Conservation (phyloP, 2,113 vertebrate species). For the Microcebus ravelobensis region DNA sequence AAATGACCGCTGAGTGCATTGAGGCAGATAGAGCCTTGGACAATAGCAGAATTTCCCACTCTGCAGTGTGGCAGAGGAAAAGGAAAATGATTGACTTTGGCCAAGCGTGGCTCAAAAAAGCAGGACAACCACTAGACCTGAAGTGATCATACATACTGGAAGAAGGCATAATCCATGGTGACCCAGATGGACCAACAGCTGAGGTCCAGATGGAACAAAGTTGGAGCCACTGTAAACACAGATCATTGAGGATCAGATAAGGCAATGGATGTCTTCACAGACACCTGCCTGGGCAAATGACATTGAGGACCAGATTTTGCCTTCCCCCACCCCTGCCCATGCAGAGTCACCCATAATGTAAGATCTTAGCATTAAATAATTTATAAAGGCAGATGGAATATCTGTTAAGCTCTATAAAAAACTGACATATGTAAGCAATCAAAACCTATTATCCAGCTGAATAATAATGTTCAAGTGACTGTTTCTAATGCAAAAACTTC, state of each 20-base stretch:
- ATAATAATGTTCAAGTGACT: slow-evolving; percentile 60
- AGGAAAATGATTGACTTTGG: not conserved
- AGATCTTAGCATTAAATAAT: slow-evolving; percentile 53
- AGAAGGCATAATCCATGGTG: not conserved
- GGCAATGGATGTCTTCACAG: not conserved
- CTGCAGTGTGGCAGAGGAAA: not conserved
- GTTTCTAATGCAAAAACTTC: slow-evolving; percentile 54
- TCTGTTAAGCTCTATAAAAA: slow-evolving; percentile 51
- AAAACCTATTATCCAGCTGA: slow-evolving; percentile 62
- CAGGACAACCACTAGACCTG: not conserved
- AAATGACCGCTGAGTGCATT: not conserved
- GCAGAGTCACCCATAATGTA: not conserved
- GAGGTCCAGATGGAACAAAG: not conserved
- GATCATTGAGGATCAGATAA: not conserved
- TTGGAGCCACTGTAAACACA: not conserved
- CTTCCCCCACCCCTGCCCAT: not conserved
- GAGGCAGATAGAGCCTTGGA: not conserved
- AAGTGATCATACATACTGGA: accelerated
- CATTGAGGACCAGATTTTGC: not conserved
- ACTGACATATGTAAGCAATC: slow-evolving; percentile 52
- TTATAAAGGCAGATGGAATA: slow-evolving; percentile 58
- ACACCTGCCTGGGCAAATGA: not conserved
- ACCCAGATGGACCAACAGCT: too few species aligned
- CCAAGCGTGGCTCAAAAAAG: not conserved
- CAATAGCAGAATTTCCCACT: not conserved